Evolutionary conservation across 2,888 invertebrate species (phyloP).

Genomic region (Uropetala carovei): DNA sequence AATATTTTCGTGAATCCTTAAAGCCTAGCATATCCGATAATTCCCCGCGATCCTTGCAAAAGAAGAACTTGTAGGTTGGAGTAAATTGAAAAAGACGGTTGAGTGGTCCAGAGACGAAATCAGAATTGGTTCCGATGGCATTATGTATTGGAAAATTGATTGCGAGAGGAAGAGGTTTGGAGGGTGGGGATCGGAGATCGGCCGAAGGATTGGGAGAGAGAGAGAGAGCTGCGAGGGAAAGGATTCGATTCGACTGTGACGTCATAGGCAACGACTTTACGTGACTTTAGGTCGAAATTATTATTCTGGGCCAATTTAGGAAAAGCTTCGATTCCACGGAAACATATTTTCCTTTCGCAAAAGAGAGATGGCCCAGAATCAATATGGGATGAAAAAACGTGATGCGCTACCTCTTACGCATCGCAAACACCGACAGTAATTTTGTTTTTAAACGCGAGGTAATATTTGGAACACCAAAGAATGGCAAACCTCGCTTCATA

Average conservation of each 20-base stretch:
- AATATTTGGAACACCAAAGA: too few relatives aligned
- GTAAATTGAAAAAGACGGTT: conserved; percentile 42
- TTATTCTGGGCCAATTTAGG: too few relatives aligned
- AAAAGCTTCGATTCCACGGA: too few relatives aligned
- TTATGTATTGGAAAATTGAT: conserved; percentile 42
- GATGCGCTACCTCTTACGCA: too few relatives aligned
- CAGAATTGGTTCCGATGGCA: conserved; percentile 35
- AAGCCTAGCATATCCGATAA: not conserved
- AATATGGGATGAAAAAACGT: too few relatives aligned
- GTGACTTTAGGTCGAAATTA: too few relatives aligned
- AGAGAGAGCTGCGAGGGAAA: not conserved
- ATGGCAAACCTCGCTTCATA: too few relatives aligned
- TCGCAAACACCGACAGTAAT: too few relatives aligned
- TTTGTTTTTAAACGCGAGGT: too few relatives aligned
- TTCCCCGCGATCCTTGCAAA: conserved; percentile 3
- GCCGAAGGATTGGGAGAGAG: not conserved
- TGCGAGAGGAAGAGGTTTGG: not conserved
- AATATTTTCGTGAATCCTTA: too few relatives aligned
- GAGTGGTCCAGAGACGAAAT: not conserved
- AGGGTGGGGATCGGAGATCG: not conserved
- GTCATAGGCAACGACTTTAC: not conserved
- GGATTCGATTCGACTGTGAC: not conserved
- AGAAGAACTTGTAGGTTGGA: not conserved
- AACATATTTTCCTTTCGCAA: too few relatives aligned
- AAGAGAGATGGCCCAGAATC: too few relatives aligned